Base-by-base conservation (phyloP, 2,888 invertebrate genomes). In the Anthoptus insignis region DNA sequence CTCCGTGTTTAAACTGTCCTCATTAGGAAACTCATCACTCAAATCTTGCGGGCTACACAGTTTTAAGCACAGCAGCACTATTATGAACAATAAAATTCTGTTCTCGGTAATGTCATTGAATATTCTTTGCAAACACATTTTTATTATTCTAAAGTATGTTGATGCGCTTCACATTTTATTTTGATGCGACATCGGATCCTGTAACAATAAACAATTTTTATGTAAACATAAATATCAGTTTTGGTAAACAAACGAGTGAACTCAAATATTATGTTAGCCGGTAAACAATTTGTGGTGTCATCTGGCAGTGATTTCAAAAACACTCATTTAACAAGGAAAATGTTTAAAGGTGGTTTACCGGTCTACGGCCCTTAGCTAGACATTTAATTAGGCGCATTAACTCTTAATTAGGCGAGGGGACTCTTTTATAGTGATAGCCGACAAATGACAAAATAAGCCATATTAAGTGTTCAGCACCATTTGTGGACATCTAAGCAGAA, bases 31-130 rank as follows among this genome's bases (percentile, higher is more conserved):
- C 59, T 91, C 91, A 64, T 91, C 92, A 67, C 82, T 91, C 64
- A 93, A 76, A 73, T 91, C 89, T 69, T 92, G 92, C 66, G 92
- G 92, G 76, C 87, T 87, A 71, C 92, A 91, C 78, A 92, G 81
- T 82, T 91, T 90, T 66, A 93, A 74, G 8, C 88, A 91, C 67
- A 91, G 75, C 59, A 93, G 72, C 73, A 91, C 87, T 80, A 90
- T 87, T 72, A 93, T 87, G 74, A 92, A 88, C 67, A 91, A 73
- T 71, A 89, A 83, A 79, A 90, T 91, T 81, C 91, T 86, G 73
- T 84, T 88, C 72, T 81, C 86, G 53, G 84, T 80, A 69, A 87
- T 80, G 69, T 88, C 82, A 75, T 86, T 81, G 64, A 80, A 83
- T 76, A 79, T 81, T 81, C 85, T 89, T 77, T 82, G 73, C 76